Evolutionary conservation across 2,888 invertebrate species (phyloP), one percentile per base, ranked within the genome.

Genomic region (Drosophila lacicola): DNA sequence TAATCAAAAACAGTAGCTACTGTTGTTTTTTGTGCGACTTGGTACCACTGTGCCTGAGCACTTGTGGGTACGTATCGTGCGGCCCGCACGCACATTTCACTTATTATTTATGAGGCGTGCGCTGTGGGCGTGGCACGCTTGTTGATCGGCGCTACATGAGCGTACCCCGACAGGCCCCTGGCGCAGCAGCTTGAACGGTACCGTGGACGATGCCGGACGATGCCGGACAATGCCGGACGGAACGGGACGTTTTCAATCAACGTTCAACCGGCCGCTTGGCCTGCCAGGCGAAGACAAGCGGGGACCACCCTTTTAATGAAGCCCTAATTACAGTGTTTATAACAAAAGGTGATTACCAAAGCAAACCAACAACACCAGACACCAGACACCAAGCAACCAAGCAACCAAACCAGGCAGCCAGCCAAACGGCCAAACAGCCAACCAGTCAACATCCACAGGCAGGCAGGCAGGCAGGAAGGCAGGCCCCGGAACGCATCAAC

Each of bases 291-390:
- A 89, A 90, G 91, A 91, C 91, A 91, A 90, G 90, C 82, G 84
- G 77, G 90, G 92, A 92, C 92, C 92, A 92, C 92, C 92, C 92
- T 91, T 92, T 92, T 92, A 92, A 92, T 92, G 92, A 91, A 90
- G 89, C 91, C 90, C 92, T 92, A 92, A 92, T 92, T 92, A 92
- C 91, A 92, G 91, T 91, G 89, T 91, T 91, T 91, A 92, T 90
- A 91, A 90, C 90, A 90, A 90, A 90, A 90, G 90, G 90, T 90
- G 90, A 90, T 90, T 90, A 90, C 82, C 79, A 82, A 88, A 82
- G 82, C 82, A 82, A 80, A 88, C 81, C 85, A 84, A 78, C 77
- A 81, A 72, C 79, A 76, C 72, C 75, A 72, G 60, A 67, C 71
- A 74, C 65, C 75, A 72, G 56, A 66, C 74, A 74, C 60, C 71